Evolutionary conservation across 2,113 vertebrate species (phyloP), one percentile per base, ranked within the genome.

Genomic region (Enhydra lutris): DNA sequence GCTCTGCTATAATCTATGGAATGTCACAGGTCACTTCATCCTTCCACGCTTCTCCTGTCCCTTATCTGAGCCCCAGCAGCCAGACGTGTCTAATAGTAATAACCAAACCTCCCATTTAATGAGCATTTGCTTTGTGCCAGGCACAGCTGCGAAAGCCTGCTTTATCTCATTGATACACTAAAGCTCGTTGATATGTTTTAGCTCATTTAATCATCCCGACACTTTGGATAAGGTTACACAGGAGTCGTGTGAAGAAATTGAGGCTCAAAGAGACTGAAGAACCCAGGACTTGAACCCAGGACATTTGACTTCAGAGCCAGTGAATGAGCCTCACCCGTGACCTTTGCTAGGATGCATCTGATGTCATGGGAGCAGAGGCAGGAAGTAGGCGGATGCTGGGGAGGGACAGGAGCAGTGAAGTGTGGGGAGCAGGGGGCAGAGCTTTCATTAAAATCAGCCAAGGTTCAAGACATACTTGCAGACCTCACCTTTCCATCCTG

Each of bases 221-320:
- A 84, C 47, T 86, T 87, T 91, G 55, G 21, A 59, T 7, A 52
- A 52, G 10, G 7, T 61, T 52, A 26, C 85, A n/a, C 31, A 36
- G n/a, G 34, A 78, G 50, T 93, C 80, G 79, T 74, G 5, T 31
- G 69, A 85, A 94, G 59, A 85, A 47, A 80, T 0, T 1, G 34
- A 91, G 50, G 15, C 34, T 90, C 63, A 65, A 34, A 76, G 78
- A 69, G 67, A 93, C 42, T 39, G 34, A 84, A 55, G 52, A 82
- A 73, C 20, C 24, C 21, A 67, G 81, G 1, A 69, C 11, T 91
- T 55, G 73, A 95, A 87, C 34, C 26, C 71, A 61, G 26, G 39
- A 50, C n/a, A 12, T 42, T 71, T 24, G 36, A 13, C 89, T 69
- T 7, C 26, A 74, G 65, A 71, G 79, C 7, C 39, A 57, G 12